These are phyloP conservation scores for Ardeotis arabs DNA, from an alignment of 2,113 vertebrate species.

Conservation along the genomic window DNA sequence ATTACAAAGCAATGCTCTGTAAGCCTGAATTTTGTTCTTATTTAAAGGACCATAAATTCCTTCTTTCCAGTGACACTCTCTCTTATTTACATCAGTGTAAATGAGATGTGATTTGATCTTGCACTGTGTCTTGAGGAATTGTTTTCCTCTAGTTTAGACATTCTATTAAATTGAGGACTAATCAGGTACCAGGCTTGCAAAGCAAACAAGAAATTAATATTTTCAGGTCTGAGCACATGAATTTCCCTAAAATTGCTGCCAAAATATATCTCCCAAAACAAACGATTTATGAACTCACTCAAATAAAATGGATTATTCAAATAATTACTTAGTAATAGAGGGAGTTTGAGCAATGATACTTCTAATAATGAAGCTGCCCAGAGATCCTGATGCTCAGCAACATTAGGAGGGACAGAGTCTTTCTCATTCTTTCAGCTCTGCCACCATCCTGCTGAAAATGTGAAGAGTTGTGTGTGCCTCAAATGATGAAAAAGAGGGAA, in stretches of 20 bases:
- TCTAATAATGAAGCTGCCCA: constrained; percentile 58
- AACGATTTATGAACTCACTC: constrained; percentile 43
- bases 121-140: neutral
- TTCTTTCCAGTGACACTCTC: neutral
- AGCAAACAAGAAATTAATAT: neutral
- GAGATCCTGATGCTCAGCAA: constrained; percentile 49
- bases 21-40: neutral
- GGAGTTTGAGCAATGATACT: constrained; percentile 47
- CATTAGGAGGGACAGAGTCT: constrained; percentile 47
- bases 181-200: neutral
- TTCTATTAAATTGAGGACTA: constrained; percentile 27
- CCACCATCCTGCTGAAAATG: constrained; percentile 11
- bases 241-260: neutral
- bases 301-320: constrained; percentile 60
- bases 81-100: neutral
- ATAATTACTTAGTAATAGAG: constrained; percentile 55
- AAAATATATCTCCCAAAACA: constrained; percentile 36
- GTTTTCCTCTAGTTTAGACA: neutral
- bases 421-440: constrained; percentile 21
- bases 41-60: neutral
- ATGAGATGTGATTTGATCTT: neutral
- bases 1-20: neutral
- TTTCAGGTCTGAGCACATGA: neutral
- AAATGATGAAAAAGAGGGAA: neutral
- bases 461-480: neutral